phyloP scores from a whole-genome alignment of 2,113 vertebrate genomes.

The Bagarius yarrelli region DNA sequence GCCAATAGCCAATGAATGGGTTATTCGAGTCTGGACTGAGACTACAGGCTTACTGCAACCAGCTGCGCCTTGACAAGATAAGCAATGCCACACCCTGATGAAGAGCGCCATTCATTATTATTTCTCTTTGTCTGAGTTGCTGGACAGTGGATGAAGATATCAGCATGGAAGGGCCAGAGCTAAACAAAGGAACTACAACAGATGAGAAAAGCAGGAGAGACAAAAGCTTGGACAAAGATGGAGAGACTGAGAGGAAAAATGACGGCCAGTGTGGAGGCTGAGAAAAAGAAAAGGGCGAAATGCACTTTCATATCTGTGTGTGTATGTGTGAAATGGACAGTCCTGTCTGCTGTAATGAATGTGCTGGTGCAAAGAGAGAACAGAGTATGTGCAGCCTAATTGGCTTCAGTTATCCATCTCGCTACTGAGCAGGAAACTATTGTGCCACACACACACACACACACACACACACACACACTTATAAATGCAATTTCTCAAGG shows the following conservation, averaged over 20 bases:
- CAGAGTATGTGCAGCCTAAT: slow-evolving; percentile 51
- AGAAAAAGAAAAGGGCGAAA: slow-evolving; percentile 29
- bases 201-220: neutral
- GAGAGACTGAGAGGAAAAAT: slow-evolving; percentile 22
- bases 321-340: slow-evolving; percentile 51
- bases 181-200: slow-evolving; percentile 17
- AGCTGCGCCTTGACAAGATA: slow-evolving; percentile 17
- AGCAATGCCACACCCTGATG: slow-evolving; percentile 11
- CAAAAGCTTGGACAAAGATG: slow-evolving; percentile 1
- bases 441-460: slow-evolving; percentile 7
- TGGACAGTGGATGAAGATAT: slow-evolving; percentile 6
- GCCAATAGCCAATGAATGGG: neutral
- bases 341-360: slow-evolving; percentile 53
- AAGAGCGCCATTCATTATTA: slow-evolving; percentile 18
- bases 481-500: slow-evolving; percentile 17
- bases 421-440: slow-evolving; percentile 18
- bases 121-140: neutral
- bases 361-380: slow-evolving; percentile 45
- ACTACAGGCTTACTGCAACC: neutral
- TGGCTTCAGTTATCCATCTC: slow-evolving; percentile 52
- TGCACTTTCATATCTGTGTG: slow-evolving; percentile 55
- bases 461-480: slow-evolving; percentile 15
- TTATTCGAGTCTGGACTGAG: slow-evolving; percentile 10
- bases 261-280: slow-evolving; percentile 1
- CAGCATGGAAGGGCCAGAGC: slow-evolving; percentile 4